These are phyloP conservation scores for Enteromius viviparus DNA, from an alignment of 2,797 vertebrate genomes.

Conservation along the genomic window DNA sequence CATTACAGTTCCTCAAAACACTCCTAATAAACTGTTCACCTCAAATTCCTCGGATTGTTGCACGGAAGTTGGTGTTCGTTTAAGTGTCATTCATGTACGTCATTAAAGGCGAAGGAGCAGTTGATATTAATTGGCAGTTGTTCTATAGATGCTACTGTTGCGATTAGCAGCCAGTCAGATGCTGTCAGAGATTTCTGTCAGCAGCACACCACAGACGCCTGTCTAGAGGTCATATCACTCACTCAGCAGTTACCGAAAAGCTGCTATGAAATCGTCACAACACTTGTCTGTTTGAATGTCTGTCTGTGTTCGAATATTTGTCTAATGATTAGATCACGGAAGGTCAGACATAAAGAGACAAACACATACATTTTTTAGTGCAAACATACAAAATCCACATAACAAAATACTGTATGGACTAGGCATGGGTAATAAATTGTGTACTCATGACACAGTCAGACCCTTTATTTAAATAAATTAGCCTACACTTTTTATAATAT, in stretches of 20 bases:
- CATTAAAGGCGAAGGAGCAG: background rate
- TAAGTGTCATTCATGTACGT: background rate
- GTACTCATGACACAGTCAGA: background rate
- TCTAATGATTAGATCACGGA: conserved; percentile 7
- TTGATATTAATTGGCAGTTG: background rate
- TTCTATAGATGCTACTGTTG: conserved; percentile 24
- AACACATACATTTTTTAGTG: background rate
- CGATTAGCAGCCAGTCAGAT: conserved; percentile 46
- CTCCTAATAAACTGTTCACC: background rate
- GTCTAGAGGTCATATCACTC: conserved; percentile 30
- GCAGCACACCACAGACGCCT: conserved; percentile 1
- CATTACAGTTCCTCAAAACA: background rate
- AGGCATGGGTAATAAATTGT: background rate
- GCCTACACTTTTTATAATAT: background rate
- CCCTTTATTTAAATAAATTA: background rate
- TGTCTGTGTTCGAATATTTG: conserved; percentile 15
- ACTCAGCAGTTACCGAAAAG: conserved; percentile 28
- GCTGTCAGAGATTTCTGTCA: conserved; percentile 1
- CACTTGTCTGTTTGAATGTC: conserved; percentile 31
- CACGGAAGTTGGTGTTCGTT: background rate
- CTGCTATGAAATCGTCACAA: conserved; percentile 10
- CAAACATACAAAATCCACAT: background rate
- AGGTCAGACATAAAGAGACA: conserved; percentile 26
- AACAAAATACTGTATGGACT: background rate
- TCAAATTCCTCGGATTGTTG: background rate